Base-by-base conservation (phyloP, 1,140 invertebrate genomes). In the Venustaconcha ellipsiformis region DNA sequence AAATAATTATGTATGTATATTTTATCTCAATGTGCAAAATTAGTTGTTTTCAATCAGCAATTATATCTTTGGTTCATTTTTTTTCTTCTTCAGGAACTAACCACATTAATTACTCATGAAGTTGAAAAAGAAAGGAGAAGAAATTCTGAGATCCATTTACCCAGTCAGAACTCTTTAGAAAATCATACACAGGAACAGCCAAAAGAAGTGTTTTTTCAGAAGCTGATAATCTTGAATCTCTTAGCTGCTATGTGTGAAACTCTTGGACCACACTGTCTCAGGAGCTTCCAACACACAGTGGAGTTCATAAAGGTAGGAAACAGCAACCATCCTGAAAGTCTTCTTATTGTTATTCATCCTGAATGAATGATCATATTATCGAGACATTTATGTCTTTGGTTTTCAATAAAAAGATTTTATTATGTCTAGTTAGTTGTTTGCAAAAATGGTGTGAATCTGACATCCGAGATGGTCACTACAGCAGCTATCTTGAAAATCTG, bases 241-340 rank as follows among this genome's bases (percentile, higher is more conserved):
- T 62, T 87, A 58, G 81, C 83, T 2, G 69, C 77, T 18, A 72
- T 86, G n/a, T 85, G 82, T 78, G 84, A 88, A 57, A 76, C 70
- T 23, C 72, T 86, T 23, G 84, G 83, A 55, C 84, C 82, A 30
- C 67, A 71, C 11, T 84, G 82, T 77, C 69, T 86, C 18, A 80
- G 75, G 26, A 81, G 76, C 60, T 79, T 81, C 23, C 64, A 79
- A 58, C 86, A 87, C 20, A 83, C 86, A 18, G 73, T 88, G 2
- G 74, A 80, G 14, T 86, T 86, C 82, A 80, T 83, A 6, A 83
- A 83, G 79, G 86, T 84, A 69, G 55, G 57, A 48, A 48, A 8
- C 37, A 48, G 37, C 37, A 48, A 11, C 11, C 37, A 48, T 48
- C 37, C 4, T 48, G 37, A 48, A 48, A 48, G 1, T 48, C 37